Conservation (phyloP, 2,888 invertebrate genomes). For the Acrobasis repandana region DNA sequence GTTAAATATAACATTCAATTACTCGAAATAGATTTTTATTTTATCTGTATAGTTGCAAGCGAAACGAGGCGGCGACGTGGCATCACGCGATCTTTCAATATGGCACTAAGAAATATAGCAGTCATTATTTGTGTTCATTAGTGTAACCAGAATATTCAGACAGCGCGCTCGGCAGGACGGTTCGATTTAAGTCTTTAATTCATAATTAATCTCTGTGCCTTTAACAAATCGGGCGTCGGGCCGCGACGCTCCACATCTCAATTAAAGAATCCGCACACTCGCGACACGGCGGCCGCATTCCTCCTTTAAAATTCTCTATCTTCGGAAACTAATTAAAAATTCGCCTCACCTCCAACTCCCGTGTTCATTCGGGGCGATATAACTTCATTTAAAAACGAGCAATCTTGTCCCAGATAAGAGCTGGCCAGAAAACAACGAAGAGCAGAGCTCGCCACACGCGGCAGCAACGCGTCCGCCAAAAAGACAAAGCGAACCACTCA, state of each 20-base stretch:
- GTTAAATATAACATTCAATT: conserved; percentile 24
- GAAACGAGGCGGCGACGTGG: conserved; percentile 26
- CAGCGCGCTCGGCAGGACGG: conserved; percentile 43
- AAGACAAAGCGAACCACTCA: conserved; percentile 69
- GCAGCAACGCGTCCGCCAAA: conserved; percentile 61
- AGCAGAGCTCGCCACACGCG: conserved; percentile 76
- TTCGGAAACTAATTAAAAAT: conserved; percentile 83
- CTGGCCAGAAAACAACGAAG: conserved; percentile 81
- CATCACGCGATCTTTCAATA: conserved; percentile 62
- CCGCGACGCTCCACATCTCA: conserved; percentile 68
- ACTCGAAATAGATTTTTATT: conserved; percentile 20
- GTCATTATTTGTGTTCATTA: conserved; percentile 68
- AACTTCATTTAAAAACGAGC: conserved; percentile 83
- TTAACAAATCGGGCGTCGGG: conserved; percentile 70
- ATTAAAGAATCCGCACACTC: conserved; percentile 74
- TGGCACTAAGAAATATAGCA: conserved; percentile 58
- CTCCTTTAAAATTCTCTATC: conserved; percentile 78
- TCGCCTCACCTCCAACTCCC: conserved; percentile 74
- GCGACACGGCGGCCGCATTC: conserved; percentile 74
- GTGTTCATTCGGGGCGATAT: conserved; percentile 80
- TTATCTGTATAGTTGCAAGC: conserved; percentile 1
- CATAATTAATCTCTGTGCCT: conserved; percentile 67
- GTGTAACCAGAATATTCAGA: conserved; percentile 51
- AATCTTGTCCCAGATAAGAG: conserved; percentile 80
- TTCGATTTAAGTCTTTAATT: conserved; percentile 63